Conservation (phyloP, 2,888 invertebrate species). For the Calephelis perditalis region DNA sequence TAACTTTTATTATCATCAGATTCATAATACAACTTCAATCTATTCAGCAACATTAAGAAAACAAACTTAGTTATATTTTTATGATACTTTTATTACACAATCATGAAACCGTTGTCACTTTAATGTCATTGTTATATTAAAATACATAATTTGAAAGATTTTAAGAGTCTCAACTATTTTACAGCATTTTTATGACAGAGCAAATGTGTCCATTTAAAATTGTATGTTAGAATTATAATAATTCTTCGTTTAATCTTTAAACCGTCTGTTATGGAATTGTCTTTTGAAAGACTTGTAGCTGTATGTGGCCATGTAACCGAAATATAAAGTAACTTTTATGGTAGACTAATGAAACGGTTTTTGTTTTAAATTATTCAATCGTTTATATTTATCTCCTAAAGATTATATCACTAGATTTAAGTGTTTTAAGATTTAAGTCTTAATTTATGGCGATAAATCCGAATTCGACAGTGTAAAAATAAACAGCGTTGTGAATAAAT, state of each 20-base stretch:
- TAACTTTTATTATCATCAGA: no score
- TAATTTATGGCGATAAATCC: background rate
- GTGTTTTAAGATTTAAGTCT: background rate
- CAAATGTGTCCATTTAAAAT: background rate
- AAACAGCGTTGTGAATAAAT: no score
- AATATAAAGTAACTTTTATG: constrained; percentile 33
- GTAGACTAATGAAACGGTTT: constrained; percentile 31
- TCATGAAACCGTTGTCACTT: no score
- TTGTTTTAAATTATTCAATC: constrained; percentile 23
- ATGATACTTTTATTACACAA: no score
- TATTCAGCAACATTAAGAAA: no score
- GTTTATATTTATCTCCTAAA: constrained; percentile 15
- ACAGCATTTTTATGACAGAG: constrained; percentile 3
- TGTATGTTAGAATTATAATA: background rate
- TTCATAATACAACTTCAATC: no score
- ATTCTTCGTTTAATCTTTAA: background rate
- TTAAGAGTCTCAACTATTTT: background rate
- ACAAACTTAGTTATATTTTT: no score
- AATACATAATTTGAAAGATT: no score
- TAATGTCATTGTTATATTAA: no score
- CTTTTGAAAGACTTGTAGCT: constrained; percentile 30
- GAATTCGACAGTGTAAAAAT: no score
- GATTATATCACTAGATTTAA: constrained; percentile 16
- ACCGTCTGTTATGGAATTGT: constrained; percentile 35
- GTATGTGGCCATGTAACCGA: constrained; percentile 34